Evolutionary conservation across 2,113 vertebrate genomes (phyloP).

Genomic region (Lipophrys pholis): DNA sequence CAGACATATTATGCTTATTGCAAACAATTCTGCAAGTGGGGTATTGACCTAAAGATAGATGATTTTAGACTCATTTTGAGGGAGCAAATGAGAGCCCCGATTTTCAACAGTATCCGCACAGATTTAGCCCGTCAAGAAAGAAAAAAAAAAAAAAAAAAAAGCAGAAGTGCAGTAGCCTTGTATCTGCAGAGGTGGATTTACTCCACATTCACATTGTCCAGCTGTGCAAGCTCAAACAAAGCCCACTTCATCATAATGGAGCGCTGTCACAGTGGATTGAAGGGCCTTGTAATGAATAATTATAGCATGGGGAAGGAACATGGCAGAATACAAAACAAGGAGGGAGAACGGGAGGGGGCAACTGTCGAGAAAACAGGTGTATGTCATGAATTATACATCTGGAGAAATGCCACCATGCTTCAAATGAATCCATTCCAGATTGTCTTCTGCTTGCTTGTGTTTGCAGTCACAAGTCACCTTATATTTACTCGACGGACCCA

Average conservation of each 20-base stretch:
- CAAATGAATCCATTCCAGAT: conserved; percentile 57
- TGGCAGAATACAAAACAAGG: conserved; percentile 70
- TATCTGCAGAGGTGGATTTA: conserved; percentile 39
- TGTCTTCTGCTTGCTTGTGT: conserved; percentile 30
- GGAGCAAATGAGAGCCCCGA: background rate
- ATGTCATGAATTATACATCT: conserved; percentile 76
- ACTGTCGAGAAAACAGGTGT: conserved; percentile 73
- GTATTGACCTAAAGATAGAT: no score
- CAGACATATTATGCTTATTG: no score
- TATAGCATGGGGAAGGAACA: conserved; percentile 66
- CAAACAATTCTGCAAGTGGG: no score
- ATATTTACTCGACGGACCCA: conserved; percentile 15
- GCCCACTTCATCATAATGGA: conserved; percentile 73
- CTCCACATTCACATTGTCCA: conserved; percentile 58
- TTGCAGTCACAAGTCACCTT: conserved; percentile 33
- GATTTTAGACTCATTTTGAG: background rate
- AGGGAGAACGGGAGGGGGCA: conserved; percentile 26
- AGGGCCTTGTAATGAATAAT: conserved; percentile 80
- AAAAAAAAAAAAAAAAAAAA: background rate
- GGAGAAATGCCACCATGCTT: conserved; percentile 57
- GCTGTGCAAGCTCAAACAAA: conserved; percentile 75
- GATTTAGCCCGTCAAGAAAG: background rate
- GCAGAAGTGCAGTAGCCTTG: conserved; percentile 23
- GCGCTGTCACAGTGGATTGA: conserved; percentile 75
- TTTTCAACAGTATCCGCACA: background rate